Evolutionary conservation across 2,888 invertebrate species (phyloP), one percentile per base, ranked within the genome.

Genomic region (Xestia sexstrigata): DNA sequence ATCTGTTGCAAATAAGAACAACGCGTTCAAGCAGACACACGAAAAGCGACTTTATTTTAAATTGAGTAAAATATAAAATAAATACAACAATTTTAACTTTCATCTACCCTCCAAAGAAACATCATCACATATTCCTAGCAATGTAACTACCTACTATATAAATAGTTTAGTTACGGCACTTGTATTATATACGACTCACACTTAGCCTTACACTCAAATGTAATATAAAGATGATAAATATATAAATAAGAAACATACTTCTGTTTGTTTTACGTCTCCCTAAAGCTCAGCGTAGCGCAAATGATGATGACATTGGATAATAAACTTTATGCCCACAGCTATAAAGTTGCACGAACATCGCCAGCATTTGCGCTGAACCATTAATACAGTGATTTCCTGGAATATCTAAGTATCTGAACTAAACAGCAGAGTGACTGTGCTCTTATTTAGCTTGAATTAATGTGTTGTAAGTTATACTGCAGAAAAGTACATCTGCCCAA

Each of bases 151-250:
- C 60, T 70, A 69, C 65, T 76, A 72, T 76, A 70, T 83, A 70
- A 45, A 83, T 84, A 80, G 74, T 87, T 76, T 76, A 87, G 74
- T 77, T 74, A 72, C 91, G 89, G 93, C 94, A 94, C 90, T 83
- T 90, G 89, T 90, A 90, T 82, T 90, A 89, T 90, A 87, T 91
- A 91, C 90, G 81, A 89, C 79, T 90, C 88, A 89, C 90, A 83
- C 89, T 90, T 94, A 93, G 92, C 91, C 92, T 91, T 92, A 93
- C 93, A 93, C 93, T 86, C 89, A 87, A 90, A 91, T 91, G 91
- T 93, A 92, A 92, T 90, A 89, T 89, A 88, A 90, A 86, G 76
- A 87, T 81, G 81, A 92, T 89, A 92, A 91, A 81, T 81, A 92
- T 89, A 93, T 92, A 92, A 88, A 89, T 89, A 86, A 79, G 80